Evolutionary conservation across 2,888 invertebrate species (phyloP), one percentile per base, ranked within the genome.

Genomic region (Nephrocerus scutellatus): DNA sequence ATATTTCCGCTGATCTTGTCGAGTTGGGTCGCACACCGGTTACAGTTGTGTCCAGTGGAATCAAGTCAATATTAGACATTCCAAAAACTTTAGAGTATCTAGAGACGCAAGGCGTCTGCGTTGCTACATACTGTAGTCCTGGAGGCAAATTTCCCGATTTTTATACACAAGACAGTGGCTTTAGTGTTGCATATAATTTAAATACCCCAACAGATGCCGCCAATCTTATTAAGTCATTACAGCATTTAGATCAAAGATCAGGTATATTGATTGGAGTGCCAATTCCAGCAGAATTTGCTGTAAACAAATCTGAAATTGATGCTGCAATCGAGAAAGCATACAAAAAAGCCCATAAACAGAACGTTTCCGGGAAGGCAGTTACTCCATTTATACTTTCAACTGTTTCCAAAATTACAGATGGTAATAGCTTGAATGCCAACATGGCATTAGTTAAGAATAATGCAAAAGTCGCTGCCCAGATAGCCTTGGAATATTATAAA

Each of bases 31-130:
- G 83, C 41, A 89, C 84, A 44, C 82, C 83, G 10, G 81, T 96
- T 1, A 79, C 89, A 30, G 93, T 98, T 6, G 82, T 99, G 3
- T 95, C 91, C 52, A 89, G 95, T 57, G 98, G 98, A 2, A 82
- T 95, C 38, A 98, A 98, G 70, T 95, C 96, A 14, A 96, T 98
- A 54, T 74, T 99, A 41, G 98, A 99, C 65, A 90, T 98, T 53
- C 84, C 82, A 4, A 82, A 83, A 60, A 97, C 97, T 1, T 72
- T 98, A 30, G 97, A 98, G 65, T 95, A 83, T 64, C 72, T 98
- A 72, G 96, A 97, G 73, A 97, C 95, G 0, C 83, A 90, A 65
- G 95, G 96, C 1, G 93, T 96, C 2, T 85, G 87, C 53, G 92
- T 96, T 1, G 80, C 83, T 22, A 79, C 84, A 0, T 84, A 79